phyloP scores from a whole-genome alignment of 2,797 vertebrate species.

The Carapus acus region DNA sequence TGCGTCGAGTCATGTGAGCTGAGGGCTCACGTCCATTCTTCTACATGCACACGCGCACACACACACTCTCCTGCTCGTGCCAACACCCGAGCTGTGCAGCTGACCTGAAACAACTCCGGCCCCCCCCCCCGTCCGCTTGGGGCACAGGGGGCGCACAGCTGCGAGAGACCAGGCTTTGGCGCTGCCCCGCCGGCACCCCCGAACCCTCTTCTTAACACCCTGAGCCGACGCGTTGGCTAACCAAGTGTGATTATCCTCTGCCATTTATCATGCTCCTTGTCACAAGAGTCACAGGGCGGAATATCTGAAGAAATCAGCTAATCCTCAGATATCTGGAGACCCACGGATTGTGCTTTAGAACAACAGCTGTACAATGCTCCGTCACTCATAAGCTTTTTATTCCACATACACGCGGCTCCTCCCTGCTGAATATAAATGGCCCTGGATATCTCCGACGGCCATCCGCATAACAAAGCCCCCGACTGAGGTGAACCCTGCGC shows the following conservation, averaged over 20 bases:
- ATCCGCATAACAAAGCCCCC: slow-evolving; percentile 21
- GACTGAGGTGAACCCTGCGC: slow-evolving; percentile 31
- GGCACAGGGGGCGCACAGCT: slow-evolving; percentile 57
- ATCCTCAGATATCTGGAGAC: slow-evolving; percentile 57
- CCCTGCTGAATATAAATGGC: slow-evolving; percentile 33
- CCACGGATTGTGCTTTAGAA: slow-evolving; percentile 51
- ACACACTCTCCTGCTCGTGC: slow-evolving; percentile 11
- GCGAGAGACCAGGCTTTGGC: slow-evolving; percentile 63
- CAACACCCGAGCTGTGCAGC: slow-evolving; percentile 64
- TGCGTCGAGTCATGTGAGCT: slow-evolving; percentile 51
- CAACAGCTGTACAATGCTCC: slow-evolving; percentile 58
- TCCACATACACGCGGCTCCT: slow-evolving; percentile 38
- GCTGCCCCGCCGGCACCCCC: slow-evolving; percentile 13
- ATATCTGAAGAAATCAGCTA: slow-evolving; percentile 69
- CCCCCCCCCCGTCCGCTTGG: slow-evolving; percentile 15
- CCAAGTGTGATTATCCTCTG: slow-evolving; percentile 70
- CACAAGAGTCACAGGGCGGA: slow-evolving; percentile 63
- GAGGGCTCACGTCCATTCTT: slow-evolving; percentile 32
- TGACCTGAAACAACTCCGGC: slow-evolving; percentile 69
- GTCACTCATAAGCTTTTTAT: slow-evolving; percentile 54
- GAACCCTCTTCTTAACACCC: slow-evolving; percentile 45
- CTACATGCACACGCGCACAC: slow-evolving; percentile 16
- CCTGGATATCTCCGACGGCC: slow-evolving; percentile 12
- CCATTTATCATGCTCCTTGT: slow-evolving; percentile 69
- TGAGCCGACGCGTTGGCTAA: slow-evolving; percentile 67